Evolutionary conservation across 2,797 vertebrate species (phyloP).

Genomic region (Myripristis jacobus): DNA sequence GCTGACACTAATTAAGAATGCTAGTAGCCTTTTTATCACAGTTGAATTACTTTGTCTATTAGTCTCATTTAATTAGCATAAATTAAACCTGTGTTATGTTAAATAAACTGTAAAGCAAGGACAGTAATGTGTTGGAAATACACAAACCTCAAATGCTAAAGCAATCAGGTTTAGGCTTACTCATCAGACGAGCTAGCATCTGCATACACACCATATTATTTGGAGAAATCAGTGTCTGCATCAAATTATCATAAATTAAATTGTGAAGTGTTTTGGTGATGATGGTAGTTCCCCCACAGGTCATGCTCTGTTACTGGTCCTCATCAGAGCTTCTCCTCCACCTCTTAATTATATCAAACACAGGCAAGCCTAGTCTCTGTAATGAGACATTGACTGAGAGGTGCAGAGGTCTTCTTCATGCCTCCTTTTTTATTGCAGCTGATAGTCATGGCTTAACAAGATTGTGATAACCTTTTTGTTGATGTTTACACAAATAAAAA

Average conservation of each 20-base stretch:
- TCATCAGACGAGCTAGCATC: slow-evolving; percentile 24
- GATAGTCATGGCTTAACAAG: slow-evolving; percentile 64
- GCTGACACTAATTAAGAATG: background rate
- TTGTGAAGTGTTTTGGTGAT: slow-evolving; percentile 54
- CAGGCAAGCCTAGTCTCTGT: slow-evolving; percentile 56
- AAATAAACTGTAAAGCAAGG: slow-evolving; percentile 8
- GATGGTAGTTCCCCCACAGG: slow-evolving; percentile 52
- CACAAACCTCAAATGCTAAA: background rate
- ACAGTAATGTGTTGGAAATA: background rate
- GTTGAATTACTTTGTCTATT: slow-evolving; percentile 12
- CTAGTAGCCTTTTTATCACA: background rate
- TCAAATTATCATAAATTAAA: slow-evolving; percentile 46
- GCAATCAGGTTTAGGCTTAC: background rate
- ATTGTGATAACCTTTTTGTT: slow-evolving; percentile 58
- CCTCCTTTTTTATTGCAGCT: slow-evolving; percentile 50
- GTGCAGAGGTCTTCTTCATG: slow-evolving; percentile 43
- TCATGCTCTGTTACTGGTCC: slow-evolving; percentile 57
- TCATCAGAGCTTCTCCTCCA: slow-evolving; percentile 59
- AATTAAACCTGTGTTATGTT: background rate
- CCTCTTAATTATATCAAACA: slow-evolving; percentile 68
- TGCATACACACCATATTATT: slow-evolving; percentile 29
- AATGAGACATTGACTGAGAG: slow-evolving; percentile 67
- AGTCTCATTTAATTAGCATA: background rate
- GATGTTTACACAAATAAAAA: slow-evolving; percentile 53
- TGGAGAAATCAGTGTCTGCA: slow-evolving; percentile 35